Evolutionary conservation across 2,113 vertebrate genomes (phyloP).

Genomic region (Callospermophilus lateralis): DNA sequence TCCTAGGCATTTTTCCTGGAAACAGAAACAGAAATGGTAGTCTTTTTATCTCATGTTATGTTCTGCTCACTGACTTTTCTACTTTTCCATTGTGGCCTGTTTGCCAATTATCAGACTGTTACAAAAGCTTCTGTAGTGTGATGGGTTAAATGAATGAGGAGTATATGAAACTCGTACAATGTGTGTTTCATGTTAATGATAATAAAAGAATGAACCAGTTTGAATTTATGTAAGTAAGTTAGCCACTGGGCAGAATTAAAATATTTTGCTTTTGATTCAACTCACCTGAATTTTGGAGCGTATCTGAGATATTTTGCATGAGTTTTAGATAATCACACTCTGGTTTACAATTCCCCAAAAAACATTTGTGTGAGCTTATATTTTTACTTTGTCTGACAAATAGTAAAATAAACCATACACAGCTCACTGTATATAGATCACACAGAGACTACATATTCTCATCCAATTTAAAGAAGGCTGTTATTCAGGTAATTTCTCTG

Average conservation of each 20-base stretch:
- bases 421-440: neutral
- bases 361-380: neutral
- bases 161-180: neutral
- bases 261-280: neutral
- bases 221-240: neutral
- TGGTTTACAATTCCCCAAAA: neutral
- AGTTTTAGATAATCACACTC: neutral
- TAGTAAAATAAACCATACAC: neutral
- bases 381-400: neutral
- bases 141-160: neutral
- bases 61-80: neutral
- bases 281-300: slow-evolving; percentile 8
- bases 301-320: neutral
- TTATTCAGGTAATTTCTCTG: neutral
- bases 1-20: neutral
- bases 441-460: neutral
- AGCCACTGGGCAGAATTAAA: neutral
- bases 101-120: neutral
- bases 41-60: neutral
- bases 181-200: neutral
- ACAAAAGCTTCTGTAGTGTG: neutral
- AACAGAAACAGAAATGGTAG: neutral
- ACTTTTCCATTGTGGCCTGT: neutral
- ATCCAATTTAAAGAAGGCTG: neutral
- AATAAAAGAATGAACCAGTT: neutral